Evolutionary conservation across 2,113 vertebrate genomes (phyloP).

Genomic region (Pimephales promelas): DNA sequence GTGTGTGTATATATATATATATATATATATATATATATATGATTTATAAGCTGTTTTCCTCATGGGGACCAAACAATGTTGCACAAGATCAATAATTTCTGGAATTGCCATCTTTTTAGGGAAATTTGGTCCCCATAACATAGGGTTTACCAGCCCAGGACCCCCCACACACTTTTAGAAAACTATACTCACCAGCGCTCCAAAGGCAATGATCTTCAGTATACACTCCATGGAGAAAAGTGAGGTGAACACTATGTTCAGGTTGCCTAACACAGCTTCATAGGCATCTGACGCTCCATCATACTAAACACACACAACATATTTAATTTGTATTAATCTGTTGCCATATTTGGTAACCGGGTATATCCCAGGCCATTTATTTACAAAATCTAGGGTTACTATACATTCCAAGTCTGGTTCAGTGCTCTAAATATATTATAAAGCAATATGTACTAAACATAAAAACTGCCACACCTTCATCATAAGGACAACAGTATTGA

Average conservation of each 20-base stretch:
- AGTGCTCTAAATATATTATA: neutral
- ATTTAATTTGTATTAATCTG: conserved; percentile 35
- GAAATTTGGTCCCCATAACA: too few relatives aligned
- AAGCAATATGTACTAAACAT: neutral
- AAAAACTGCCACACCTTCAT: conserved; percentile 85
- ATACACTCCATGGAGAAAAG: conserved; percentile 96
- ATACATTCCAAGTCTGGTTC: neutral
- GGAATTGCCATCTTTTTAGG: too few relatives aligned
- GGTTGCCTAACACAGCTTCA: conserved; percentile 85
- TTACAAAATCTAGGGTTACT: too few relatives aligned
- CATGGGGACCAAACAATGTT: too few relatives aligned
- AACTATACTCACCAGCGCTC: conserved; percentile 82
- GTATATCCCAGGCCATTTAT: too few relatives aligned
- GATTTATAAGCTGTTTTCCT: too few relatives aligned
- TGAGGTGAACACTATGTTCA: conserved; percentile 98
- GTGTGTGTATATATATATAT: too few relatives aligned
- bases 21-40: too few relatives aligned
- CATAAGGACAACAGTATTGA: conserved; percentile 96
- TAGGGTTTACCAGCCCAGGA: too few relatives aligned
- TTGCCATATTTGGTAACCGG: neutral
- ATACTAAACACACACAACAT: conserved; percentile 69
- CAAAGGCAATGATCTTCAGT: conserved; percentile 96
- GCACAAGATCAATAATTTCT: too few relatives aligned
- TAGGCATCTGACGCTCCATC: conserved; percentile 81
- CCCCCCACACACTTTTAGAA: conserved; percentile 28